Conservation (phyloP, 1,140 invertebrate genomes). For the Calephelis virginiensis region DNA sequence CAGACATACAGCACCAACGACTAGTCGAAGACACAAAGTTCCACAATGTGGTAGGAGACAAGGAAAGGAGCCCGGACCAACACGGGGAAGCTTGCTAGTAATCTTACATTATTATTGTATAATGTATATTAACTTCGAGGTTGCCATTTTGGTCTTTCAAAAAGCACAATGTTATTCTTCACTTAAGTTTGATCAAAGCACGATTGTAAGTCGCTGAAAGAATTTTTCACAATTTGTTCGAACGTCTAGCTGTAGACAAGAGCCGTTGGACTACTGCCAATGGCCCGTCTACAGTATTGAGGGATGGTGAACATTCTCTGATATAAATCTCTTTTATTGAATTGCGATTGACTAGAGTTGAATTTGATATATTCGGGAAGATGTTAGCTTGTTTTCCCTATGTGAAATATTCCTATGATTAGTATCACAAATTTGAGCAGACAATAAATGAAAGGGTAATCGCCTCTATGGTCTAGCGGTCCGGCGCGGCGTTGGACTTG, state of each 20-base stretch:
- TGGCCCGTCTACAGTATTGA: slow-evolving; percentile 26
- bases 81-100: too few relatives aligned
- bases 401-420: too few relatives aligned
- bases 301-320: slow-evolving; percentile 25
- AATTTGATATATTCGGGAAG: slow-evolving; percentile 1
- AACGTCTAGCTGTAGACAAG: slow-evolving; percentile 20
- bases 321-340: slow-evolving; percentile 32
- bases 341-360: slow-evolving; percentile 25
- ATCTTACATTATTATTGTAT: too few relatives aligned
- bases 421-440: too few relatives aligned
- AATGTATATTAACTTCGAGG: too few relatives aligned
- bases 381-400: background rate
- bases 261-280: slow-evolving; percentile 18
- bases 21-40: too few relatives aligned
- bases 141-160: background rate
- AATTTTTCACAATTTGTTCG: slow-evolving; percentile 5
- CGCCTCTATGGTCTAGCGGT: too few relatives aligned
- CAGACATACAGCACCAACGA: too few relatives aligned
- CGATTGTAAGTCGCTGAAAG: background rate
- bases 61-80: too few relatives aligned
- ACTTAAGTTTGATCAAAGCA: background rate
- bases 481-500: too few relatives aligned
- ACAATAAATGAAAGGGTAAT: too few relatives aligned
- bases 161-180: background rate
- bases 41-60: too few relatives aligned